phyloP scores from a whole-genome alignment of 2,113 vertebrate species.

The Cairina moschata region DNA sequence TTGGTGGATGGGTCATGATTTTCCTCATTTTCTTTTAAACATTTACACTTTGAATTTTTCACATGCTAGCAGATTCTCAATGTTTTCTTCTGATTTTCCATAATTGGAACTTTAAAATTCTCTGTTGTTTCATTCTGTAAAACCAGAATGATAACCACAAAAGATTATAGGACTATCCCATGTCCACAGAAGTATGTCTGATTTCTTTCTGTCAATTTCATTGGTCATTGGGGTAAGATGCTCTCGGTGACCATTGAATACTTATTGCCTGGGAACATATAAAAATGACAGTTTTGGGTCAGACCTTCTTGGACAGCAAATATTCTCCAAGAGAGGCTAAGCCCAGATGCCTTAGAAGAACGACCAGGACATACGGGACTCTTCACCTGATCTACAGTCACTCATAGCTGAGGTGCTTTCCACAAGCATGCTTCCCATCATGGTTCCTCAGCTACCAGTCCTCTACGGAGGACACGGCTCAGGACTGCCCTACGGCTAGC shows the following conservation, averaged over 20 bases:
- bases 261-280: not conserved
- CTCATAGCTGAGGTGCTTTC: not conserved
- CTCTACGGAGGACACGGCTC: not conserved
- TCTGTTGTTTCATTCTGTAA: not conserved
- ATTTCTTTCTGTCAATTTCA: not conserved
- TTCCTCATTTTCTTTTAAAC: not conserved
- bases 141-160: not conserved
- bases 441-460: not conserved
- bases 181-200: not conserved
- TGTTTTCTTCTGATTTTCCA: not conserved
- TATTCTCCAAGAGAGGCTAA: not conserved
- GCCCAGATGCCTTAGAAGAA: not conserved
- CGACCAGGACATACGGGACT: not conserved
- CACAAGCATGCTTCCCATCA: not conserved
- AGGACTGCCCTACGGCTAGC: not conserved
- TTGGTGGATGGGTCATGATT: fast-evolving
- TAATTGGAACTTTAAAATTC: not conserved
- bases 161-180: not conserved
- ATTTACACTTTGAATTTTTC: not conserved
- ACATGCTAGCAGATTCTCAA: not conserved
- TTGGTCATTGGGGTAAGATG: not conserved
- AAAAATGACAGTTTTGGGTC: not conserved
- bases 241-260: not conserved
- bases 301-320: not conserved
- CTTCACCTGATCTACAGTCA: not conserved